Conservation (phyloP, 2,797 vertebrate genomes). For the Rousettus madagascariensis region DNA sequence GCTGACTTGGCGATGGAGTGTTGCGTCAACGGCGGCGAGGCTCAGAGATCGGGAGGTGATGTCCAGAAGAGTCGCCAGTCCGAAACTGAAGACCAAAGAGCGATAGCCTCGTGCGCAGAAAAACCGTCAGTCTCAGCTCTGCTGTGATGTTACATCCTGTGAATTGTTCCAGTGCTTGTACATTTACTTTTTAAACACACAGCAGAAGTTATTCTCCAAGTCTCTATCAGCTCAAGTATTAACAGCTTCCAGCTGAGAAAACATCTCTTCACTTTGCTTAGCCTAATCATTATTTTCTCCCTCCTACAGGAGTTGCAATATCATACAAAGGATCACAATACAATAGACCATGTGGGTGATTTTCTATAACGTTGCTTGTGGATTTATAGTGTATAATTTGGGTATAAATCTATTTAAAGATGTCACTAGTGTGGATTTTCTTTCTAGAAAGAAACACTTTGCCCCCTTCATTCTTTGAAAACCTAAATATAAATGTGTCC, state of each 20-base stretch:
- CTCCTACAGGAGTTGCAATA: slow-evolving; percentile 55
- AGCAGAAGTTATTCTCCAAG: slow-evolving; percentile 73
- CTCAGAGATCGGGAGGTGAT: not conserved
- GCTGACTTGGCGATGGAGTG: not conserved
- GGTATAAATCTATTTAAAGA: slow-evolving; percentile 73
- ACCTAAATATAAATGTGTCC: slow-evolving; percentile 35
- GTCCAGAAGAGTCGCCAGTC: slow-evolving; percentile 31
- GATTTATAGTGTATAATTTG: slow-evolving; percentile 68
- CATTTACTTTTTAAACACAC: slow-evolving; percentile 70
- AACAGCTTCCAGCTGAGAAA: slow-evolving; percentile 83
- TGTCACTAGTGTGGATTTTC: slow-evolving; percentile 68
- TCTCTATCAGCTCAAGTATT: slow-evolving; percentile 77
- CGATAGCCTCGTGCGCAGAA: slow-evolving; percentile 37
- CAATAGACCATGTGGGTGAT: slow-evolving; percentile 66
- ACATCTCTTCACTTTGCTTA: slow-evolving; percentile 79
- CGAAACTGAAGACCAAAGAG: slow-evolving; percentile 41
- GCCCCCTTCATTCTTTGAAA: slow-evolving; percentile 43
- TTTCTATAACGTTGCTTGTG: slow-evolving; percentile 72
- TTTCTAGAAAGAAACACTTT: slow-evolving; percentile 65
- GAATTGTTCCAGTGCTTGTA: slow-evolving; percentile 65
- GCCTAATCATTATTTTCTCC: slow-evolving; percentile 81
- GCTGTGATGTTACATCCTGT: slow-evolving; percentile 66
- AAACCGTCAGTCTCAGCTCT: slow-evolving; percentile 31
- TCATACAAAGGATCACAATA: slow-evolving; percentile 70
- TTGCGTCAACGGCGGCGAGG: slow-evolving; percentile 47